These are phyloP conservation scores for Scartelaos histophorus DNA, from an alignment of 2,113 vertebrate species.

Conservation along the genomic window DNA sequence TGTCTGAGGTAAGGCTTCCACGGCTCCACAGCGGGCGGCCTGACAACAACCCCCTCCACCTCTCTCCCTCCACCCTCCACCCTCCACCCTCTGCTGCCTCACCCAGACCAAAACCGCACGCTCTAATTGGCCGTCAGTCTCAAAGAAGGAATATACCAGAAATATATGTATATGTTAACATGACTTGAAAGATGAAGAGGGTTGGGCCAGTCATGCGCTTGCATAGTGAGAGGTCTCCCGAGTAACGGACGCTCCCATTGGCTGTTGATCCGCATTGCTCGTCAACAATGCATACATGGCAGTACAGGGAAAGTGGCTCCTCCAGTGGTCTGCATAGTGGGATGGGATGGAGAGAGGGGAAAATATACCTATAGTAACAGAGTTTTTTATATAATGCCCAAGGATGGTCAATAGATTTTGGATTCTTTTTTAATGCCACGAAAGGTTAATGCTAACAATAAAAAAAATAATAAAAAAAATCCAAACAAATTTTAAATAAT, in stretches of 20 bases:
- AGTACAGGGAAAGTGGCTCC: neutral
- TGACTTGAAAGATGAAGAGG: too few species aligned
- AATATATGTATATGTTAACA: neutral
- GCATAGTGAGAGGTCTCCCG: constrained; percentile 1
- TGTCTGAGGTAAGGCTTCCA: constrained; percentile 63
- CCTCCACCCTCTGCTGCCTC: constrained; percentile 11
- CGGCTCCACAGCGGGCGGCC: constrained; percentile 47
- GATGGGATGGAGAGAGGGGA: neutral
- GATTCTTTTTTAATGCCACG: too few species aligned
- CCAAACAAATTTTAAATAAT: too few species aligned
- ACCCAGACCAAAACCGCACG: constrained; percentile 37
- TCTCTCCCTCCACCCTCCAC: constrained; percentile 11
- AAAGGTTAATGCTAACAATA: too few species aligned
- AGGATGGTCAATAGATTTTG: too few species aligned
- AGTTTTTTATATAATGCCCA: neutral
- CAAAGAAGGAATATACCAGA: constrained; percentile 1
- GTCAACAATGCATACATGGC: neutral
- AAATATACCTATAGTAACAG: too few species aligned
- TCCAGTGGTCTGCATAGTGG: neutral
- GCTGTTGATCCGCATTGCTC: neutral
- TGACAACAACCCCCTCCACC: constrained; percentile 55
- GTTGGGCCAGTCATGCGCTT: neutral
- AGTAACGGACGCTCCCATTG: constrained; percentile 4
- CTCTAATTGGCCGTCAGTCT: constrained; percentile 58
- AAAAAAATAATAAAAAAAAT: too few species aligned